A percentile compares a stretch with the other conserved stretches of the same genome.
These are phyloP conservation scores for Cephalotes varians DNA, from an alignment of 2,888 invertebrate genomes.

Conservation along the genomic window DNA sequence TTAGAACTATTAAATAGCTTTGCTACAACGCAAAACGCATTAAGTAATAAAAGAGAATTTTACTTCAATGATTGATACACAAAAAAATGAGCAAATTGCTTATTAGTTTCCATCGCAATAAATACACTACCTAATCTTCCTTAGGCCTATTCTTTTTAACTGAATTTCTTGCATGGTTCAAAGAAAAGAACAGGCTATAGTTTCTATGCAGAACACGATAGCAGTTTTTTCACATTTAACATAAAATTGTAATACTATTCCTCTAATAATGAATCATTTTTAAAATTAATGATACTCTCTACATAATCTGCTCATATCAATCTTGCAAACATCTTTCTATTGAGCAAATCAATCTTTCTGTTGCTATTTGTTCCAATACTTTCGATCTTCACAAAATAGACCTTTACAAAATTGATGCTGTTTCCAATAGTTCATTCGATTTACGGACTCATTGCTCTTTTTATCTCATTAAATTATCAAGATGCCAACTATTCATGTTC, in stretches of 20 bases:
- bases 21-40: background rate
- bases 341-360: too few species aligned
- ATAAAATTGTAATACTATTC: background rate
- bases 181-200: too few species aligned
- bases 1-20: background rate
- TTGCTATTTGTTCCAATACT: background rate
- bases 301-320: background rate
- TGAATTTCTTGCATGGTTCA: too few species aligned
- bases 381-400: background rate
- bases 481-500: background rate
- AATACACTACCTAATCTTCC: background rate
- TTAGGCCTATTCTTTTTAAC: too few species aligned
- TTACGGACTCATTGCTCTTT: background rate
- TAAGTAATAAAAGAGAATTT: background rate
- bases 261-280: background rate
- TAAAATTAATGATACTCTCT: background rate
- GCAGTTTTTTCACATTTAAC: background rate
- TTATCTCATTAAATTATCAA: slow-evolving; percentile 1
- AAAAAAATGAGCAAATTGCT: background rate
- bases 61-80: slow-evolving; percentile 20
- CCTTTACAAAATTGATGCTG: background rate
- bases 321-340: background rate
- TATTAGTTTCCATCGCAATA: too few species aligned
- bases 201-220: background rate
- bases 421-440: too few species aligned